phyloP scores from a whole-genome alignment of 2,113 vertebrate species.

The Barbus barbus region DNA sequence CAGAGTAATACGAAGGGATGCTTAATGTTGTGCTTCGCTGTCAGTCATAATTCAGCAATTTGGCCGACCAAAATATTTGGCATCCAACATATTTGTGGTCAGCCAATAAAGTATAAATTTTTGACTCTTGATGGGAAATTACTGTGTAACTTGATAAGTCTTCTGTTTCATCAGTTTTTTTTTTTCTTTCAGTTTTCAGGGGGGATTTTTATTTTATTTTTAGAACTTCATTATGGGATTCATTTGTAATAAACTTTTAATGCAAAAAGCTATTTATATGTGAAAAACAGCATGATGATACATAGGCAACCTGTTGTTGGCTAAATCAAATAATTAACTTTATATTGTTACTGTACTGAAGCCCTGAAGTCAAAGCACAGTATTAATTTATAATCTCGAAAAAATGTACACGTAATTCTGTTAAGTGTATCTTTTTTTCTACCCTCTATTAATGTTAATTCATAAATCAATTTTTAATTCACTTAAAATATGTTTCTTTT shows the following conservation, averaged over 20 bases:
- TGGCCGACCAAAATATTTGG: conserved; percentile 9
- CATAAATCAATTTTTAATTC: not conserved
- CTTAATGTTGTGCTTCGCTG: conserved; percentile 15
- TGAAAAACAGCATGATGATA: not conserved
- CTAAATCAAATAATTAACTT: not conserved
- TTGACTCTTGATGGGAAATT: conserved; percentile 25
- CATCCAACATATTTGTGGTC: conserved; percentile 28
- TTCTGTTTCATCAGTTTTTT: not conserved
- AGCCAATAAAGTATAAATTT: conserved; percentile 1
- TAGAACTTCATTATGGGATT: not conserved
- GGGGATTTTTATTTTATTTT: too few species aligned
- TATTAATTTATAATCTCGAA: too few species aligned
- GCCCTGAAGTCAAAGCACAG: not conserved
- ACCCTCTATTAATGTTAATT: not conserved
- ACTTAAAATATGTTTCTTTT: not conserved
- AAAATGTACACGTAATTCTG: too few species aligned
- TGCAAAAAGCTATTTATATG: not conserved
- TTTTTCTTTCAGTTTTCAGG: not conserved
- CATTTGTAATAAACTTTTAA: not conserved
- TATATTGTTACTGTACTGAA: not conserved
- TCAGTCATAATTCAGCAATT: conserved; percentile 33
- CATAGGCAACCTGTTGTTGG: not conserved
- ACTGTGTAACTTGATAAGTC: not conserved
- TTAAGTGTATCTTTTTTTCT: too few species aligned
- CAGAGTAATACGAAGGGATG: conserved; percentile 38